A percentile compares a stretch with the other conserved stretches of the same genome.
These are phyloP conservation scores for Chelonia mydas DNA, from an alignment of 2,797 vertebrate genomes.

Conservation along the genomic window DNA sequence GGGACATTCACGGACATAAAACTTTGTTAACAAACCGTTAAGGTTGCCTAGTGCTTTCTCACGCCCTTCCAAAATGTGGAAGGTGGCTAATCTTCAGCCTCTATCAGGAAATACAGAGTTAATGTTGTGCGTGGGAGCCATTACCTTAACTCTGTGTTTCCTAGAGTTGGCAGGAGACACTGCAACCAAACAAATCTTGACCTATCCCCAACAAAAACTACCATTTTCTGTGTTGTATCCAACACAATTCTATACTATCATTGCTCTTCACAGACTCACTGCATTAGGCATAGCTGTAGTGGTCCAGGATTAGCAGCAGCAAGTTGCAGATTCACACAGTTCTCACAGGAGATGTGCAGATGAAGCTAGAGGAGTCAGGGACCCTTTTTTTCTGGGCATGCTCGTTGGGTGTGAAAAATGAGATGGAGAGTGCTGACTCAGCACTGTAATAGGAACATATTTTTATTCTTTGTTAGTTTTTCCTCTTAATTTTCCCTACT, in stretches of 20 bases:
- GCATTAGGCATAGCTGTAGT: neutral
- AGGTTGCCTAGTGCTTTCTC: neutral
- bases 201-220: neutral
- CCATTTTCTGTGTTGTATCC: neutral
- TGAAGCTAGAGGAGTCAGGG: neutral
- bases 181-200: neutral
- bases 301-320: neutral
- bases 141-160: neutral
- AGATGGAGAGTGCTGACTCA: constrained; percentile 26
- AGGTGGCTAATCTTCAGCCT: neutral
- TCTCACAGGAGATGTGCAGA: neutral
- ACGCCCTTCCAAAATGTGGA: neutral
- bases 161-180: neutral
- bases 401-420: constrained; percentile 27
- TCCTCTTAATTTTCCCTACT: neutral
- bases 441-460: constrained; percentile 6
- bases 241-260: neutral
- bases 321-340: neutral
- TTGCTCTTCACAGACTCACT: neutral
- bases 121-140: neutral
- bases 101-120: neutral
- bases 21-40: neutral
- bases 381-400: neutral
- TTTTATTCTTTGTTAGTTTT: neutral
- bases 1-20: neutral